Evolutionary conservation across 2,797 vertebrate genomes (phyloP).

Genomic region (Gymnopithys bicolor): DNA sequence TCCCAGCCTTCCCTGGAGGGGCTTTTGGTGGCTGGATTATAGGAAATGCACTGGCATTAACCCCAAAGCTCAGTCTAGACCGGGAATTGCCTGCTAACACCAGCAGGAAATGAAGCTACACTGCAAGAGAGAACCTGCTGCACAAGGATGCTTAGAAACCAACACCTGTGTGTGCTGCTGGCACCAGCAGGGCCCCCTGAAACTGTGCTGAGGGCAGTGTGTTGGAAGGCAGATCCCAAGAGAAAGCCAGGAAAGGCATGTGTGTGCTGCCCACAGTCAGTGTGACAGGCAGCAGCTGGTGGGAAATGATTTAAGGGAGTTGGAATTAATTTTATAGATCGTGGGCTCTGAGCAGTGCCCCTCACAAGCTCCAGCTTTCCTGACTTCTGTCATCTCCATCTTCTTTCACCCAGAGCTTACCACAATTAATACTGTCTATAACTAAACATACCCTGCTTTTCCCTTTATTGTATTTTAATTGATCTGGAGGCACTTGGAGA

Average conservation of each 20-base stretch:
- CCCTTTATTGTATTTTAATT: background rate
- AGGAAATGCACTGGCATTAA: background rate
- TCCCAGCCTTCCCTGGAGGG: background rate
- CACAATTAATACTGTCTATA: background rate
- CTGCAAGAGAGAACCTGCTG: background rate
- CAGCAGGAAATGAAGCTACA: background rate
- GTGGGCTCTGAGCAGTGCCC: background rate
- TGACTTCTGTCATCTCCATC: background rate
- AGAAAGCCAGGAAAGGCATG: background rate
- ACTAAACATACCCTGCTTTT: background rate
- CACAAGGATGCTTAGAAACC: background rate
- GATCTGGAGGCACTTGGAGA: background rate
- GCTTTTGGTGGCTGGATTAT: background rate
- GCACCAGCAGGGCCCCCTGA: background rate
- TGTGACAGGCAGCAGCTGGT: background rate
- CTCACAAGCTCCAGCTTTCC: background rate
- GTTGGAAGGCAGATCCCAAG: background rate
- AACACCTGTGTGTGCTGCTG: background rate
- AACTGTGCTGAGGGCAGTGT: background rate
- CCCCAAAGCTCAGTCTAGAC: background rate
- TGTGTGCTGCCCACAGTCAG: background rate
- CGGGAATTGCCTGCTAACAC: background rate
- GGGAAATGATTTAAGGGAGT: background rate
- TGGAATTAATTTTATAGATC: background rate
- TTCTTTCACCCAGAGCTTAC: background rate